Evolutionary conservation across 2,797 vertebrate genomes (phyloP), one percentile per base, ranked within the genome.

Genomic region (Ptychobarbus kaznakovi): DNA sequence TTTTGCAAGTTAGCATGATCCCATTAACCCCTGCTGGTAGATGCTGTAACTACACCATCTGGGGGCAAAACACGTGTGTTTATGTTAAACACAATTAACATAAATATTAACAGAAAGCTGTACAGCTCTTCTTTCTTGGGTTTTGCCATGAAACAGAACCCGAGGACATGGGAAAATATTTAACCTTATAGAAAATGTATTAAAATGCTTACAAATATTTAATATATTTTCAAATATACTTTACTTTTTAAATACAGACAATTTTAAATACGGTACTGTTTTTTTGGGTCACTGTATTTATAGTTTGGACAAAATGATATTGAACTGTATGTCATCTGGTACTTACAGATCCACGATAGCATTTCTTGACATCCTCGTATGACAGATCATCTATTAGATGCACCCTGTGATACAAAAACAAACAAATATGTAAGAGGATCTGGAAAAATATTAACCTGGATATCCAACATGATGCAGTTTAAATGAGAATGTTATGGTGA

Each of bases 351-450:
- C 91, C 93, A 86, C 94, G 83, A 90, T 93, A 94, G 42, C 93
- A 94, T 85, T 94, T 94, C 91, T 95, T 94, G 79, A 94, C 89
- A 5, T 94, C 94, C 80, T 94, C 93, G 11, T 92, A 92, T 20
- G 93, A 92, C 69, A 94, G 87, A 79, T 93, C 92, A 35, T 94
- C 94, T 2, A 93, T 92, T 68, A 94, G 91, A 86, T 92, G 93
- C 78, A 93, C 76, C 89, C 94, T 95, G 90, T 13, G 63, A 83
- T 46, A 89, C 35, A 77, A 38, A 80, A 5, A 75, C 12, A 83
- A 5, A 75, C 12, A 83, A 32, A 70, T 22, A 22, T 58, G 8
- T 6, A 53, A 68, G 15, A 44, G 28, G 32, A 72, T 77, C 6
- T 49, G 12, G 20, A 51, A 42, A 51, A 77, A n/a, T 80, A 68